Evolutionary conservation across 2,797 vertebrate genomes (phyloP), one percentile per base, ranked within the genome.

Genomic region (Peromyscus nudipes): DNA sequence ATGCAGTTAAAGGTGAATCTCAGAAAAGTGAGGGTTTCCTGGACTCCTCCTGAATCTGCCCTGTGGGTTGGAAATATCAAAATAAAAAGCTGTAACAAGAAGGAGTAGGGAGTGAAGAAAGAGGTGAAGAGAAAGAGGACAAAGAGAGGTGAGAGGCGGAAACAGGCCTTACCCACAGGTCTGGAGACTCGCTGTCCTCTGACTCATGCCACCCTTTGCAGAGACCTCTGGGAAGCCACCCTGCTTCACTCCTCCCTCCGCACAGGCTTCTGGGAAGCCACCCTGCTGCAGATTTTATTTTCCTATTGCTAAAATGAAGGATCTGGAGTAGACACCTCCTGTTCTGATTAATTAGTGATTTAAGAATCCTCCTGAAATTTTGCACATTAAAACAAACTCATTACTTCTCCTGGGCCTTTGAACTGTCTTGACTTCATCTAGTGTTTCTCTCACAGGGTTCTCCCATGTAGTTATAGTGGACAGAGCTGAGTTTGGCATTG

Each of bases 21-120:
- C 6, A 27, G 37, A 85, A 43, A 95, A 52, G 37, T 80, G 65
- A 49, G 3, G 52, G 6, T 60, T 92, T 88, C 91, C 93, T 77
- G 14, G 23, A 29, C 67, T 82, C 27, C 37, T 77, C 43, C 62
- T 89, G 81, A 95, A 94, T 49, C 17, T 82, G 88, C 93, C 64
- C n/a, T 34, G 0, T 34, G 80, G 79, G 2, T 92, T 40, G 49
- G 60, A 92, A 95, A 73, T 62, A 91, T 8, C 67, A 92, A 76
- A 67, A 27, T 64, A 64, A 92, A 95, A 86, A 64, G 7, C 43
- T 69, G 65, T 0, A 60, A 52, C 27, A 77, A 75, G 34, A 37
- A 65, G 49, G 21, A 52, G 2, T 0, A 80, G 10, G 37, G 17
- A 19, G 12, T 2, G 6, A 31, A 55, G 55, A 57, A 43, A 11